These are phyloP conservation scores for Alces alces DNA, from an alignment of 2,113 vertebrate genomes.

Conservation along the genomic window DNA sequence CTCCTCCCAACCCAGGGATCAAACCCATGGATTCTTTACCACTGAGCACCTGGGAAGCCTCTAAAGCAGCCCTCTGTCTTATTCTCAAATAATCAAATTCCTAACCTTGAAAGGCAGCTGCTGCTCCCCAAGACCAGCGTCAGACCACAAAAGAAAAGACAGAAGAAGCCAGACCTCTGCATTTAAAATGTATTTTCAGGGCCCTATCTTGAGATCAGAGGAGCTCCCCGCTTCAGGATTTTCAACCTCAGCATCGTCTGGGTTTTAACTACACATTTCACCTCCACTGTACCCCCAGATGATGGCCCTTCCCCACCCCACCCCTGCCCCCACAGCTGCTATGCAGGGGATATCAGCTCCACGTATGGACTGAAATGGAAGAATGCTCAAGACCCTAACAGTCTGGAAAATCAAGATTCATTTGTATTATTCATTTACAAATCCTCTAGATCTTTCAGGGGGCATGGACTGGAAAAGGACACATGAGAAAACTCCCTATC, in stretches of 20 bases:
- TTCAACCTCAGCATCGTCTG: neutral
- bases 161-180: neutral
- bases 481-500: neutral
- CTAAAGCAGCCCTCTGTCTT: neutral
- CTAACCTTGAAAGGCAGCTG: neutral
- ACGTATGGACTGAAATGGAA: neutral
- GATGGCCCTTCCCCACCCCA: neutral
- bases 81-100: neutral
- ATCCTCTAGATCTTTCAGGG: neutral
- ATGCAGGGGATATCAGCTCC: neutral
- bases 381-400: neutral
- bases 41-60: neutral
- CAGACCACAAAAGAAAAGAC: neutral
- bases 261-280: neutral
- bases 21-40: neutral
- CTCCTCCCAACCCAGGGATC: neutral
- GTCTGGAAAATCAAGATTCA: neutral
- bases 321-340: neutral
- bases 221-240: neutral
- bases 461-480: neutral
- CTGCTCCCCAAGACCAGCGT: neutral
- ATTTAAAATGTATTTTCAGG: neutral
- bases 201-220: neutral
- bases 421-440: neutral
- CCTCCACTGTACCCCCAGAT: accelerated